Evolutionary conservation across 2,888 invertebrate genomes (phyloP), one percentile per base, ranked within the genome.

Genomic region (Aleiodes testaceus): DNA sequence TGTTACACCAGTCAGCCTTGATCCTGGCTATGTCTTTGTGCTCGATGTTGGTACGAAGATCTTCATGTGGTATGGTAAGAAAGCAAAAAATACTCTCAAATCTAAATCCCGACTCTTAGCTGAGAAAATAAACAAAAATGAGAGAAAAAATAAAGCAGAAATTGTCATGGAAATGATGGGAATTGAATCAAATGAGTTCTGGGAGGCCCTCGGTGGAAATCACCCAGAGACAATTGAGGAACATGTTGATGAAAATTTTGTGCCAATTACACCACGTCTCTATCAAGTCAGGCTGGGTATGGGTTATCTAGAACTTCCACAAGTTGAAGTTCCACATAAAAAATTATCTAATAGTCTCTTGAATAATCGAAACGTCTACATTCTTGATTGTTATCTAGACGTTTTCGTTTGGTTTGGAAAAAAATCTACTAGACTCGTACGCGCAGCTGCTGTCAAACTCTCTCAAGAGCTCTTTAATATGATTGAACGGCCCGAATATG

Each of bases 331-430:
- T 47, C 92, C 94, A 0, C 93, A 93, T 76, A 91, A 92, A 73
- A 94, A 94, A 81, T 89, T 98, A 5, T 91, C 91, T 0, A 93
- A 95, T 79, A 92, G 91, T 0, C 89, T 95, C 78, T 91, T 99
- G 65, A 93, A 94, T 80, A 96, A 97, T 73, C 93, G 96, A 83
- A 95, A 95, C 88, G 99, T 99, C 0, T 99, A 98, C 88, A 95
- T 99, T 82, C 90, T 99, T 69, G 99, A 99, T 88, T 97, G 97
- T 83, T 94, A 93, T 83, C 90, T 94, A 70, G 98, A 98, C 87
- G 92, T 99, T 12, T 99, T 97, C 88, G 97, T 98, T 2, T 98
- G 98, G 98, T 97, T 98, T 88, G 99, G 99, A 30, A 97, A 97
- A 87, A 98, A 99, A 85, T 99, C 99, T 0, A 97, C 98, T 0